Evolutionary conservation across 1,140 invertebrate species (phyloP), one percentile per base, ranked within the genome.

Genomic region (Trichonephila clavata): DNA sequence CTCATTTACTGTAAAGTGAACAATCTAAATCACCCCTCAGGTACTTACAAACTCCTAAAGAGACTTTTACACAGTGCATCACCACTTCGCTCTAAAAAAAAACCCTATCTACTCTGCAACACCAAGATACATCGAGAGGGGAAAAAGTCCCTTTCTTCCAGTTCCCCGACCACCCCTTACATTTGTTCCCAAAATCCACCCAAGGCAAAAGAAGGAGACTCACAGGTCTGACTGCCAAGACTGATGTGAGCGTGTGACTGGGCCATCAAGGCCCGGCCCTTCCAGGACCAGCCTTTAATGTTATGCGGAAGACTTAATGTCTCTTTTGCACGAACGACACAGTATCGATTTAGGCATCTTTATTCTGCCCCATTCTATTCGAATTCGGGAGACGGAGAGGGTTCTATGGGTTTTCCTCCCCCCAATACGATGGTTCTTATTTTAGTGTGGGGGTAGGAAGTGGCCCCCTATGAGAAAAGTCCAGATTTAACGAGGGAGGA

Each of bases 301-400:
- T 32, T 63, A 87, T 87, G 86, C 86, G 61, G 86, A 63, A 63
- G 86, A 20, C 86, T 63, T 87, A 87, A 87, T 87, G 86, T 87
- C 86, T 20, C 21, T 20, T 39, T 87, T 39, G 59, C 86, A 87
- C 86, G 86, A 84, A 84, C 83, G 71, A 77, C 71, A 77, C 71
- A 16, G 27, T 77, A 77, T 77, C 71, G 71, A 77, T 77, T 77
- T 77, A 77, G 71, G 27, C 71, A 39, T 77, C 71, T 77, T n/a
- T 77, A 77, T 77, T 77, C 71, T 77, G 32, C 27, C 32, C 27
- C 32, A 77, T 77, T 77, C 71, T 16, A 32, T 77, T 77, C 18
- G 16, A 50, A 50, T 50, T 50, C 27, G 27, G n/a, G 71, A 16
- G 27, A 71, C 10, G 27, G 27, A 32, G 27, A 27, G 71, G 10